Conservation (phyloP, 2,797 vertebrate genomes). For the Champsocephalus gunnari region DNA sequence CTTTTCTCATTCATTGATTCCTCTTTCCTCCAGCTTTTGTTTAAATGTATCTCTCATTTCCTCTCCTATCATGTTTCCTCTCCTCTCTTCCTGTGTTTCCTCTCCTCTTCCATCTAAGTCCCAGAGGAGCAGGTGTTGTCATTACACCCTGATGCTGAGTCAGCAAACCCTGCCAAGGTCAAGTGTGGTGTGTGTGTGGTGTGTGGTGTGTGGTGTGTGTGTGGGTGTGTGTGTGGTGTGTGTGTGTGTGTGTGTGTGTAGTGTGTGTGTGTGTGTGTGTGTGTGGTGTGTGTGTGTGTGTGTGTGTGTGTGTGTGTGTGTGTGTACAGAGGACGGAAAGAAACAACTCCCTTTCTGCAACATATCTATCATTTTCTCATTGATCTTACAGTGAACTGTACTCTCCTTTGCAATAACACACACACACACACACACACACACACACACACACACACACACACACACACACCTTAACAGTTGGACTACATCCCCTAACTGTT, state of each 20-base stretch:
- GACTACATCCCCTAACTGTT: slow-evolving; percentile 40
- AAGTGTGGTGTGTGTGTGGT: slow-evolving; percentile 2
- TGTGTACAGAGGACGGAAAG: neutral
- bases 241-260: slow-evolving; percentile 10
- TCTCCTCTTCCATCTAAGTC: slow-evolving; percentile 20
- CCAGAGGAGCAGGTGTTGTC: slow-evolving; percentile 48
- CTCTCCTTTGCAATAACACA: no score
- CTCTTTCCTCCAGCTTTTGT: neutral
- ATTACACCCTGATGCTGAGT: slow-evolving; percentile 55
- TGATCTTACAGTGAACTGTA: slow-evolving; percentile 1
- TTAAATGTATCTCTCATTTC: neutral
- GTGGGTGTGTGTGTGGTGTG: slow-evolving; percentile 1
- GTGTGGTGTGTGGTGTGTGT: slow-evolving; percentile 19
- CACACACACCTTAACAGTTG: slow-evolving; percentile 4
- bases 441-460: slow-evolving; percentile 12
- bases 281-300: neutral
- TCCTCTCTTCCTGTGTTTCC: neutral
- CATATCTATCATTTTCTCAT: neutral
- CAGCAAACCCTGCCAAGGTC: slow-evolving; percentile 62
- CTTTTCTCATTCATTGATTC: neutral
- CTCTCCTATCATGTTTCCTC: neutral
- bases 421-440: neutral
- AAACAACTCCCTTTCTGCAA: slow-evolving; percentile 3
- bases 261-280: neutral
- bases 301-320: neutral